A percentile compares a stretch with the other conserved stretches of the same genome.
phyloP scores from a whole-genome alignment of 2,888 invertebrate genomes.

The Idaea straminata region DNA sequence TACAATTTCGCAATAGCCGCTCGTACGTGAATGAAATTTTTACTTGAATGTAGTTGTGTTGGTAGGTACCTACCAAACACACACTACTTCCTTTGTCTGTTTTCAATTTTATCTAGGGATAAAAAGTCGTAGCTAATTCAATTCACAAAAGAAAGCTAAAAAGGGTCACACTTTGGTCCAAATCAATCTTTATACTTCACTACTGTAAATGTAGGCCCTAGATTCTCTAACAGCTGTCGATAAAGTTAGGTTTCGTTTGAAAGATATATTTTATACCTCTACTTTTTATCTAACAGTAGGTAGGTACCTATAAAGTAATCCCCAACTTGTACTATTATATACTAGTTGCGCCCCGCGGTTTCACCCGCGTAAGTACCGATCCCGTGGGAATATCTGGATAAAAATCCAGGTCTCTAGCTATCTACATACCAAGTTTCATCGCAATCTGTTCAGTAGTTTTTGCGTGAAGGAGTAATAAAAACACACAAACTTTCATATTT shows the following conservation, averaged over 20 bases:
- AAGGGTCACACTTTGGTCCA: background rate
- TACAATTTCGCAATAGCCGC: constrained; percentile 21
- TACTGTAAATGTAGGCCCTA: background rate
- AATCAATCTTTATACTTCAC: background rate
- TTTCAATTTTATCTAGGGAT: constrained; percentile 20
- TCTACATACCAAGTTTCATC: no score
- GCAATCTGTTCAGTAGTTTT: no score
- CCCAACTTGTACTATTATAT: no score
- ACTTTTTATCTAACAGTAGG: background rate
- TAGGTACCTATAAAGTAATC: background rate
- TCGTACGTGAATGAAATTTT: constrained; percentile 28
- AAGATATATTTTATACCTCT: background rate
- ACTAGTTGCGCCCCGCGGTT: no score
- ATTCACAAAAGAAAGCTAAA: background rate
- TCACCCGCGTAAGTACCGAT: no score
- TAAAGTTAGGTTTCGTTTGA: background rate
- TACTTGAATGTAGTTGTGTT: constrained; percentile 14
- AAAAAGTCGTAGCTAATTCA: constrained; percentile 10
- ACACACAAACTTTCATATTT: no score
- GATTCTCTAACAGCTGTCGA: background rate
- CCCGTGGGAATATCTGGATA: no score
- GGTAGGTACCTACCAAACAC: background rate
- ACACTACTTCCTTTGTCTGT: constrained; percentile 17
- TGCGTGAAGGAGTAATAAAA: no score
- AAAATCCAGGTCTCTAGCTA: no score